Evolutionary conservation across 2,113 vertebrate genomes (phyloP).

Genomic region (Heterochromis multidens): DNA sequence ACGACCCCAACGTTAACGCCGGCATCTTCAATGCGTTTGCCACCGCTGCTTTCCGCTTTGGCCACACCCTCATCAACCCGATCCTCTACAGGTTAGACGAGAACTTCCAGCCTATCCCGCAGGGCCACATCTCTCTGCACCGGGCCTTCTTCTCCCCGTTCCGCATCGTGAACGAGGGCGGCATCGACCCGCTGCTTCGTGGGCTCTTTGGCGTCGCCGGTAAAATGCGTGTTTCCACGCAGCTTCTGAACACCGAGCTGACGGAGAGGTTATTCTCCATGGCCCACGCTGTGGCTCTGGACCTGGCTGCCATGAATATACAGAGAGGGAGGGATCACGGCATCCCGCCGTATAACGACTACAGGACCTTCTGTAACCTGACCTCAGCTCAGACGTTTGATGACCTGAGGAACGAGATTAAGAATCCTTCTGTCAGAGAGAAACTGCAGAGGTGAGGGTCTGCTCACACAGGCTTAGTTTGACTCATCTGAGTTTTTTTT

Average conservation of each 20-base stretch:
- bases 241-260: constrained; percentile 94
- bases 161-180: constrained; percentile 96
- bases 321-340: constrained; percentile 96
- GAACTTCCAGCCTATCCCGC: constrained; percentile 86
- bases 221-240: constrained; percentile 92
- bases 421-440: constrained; percentile 86
- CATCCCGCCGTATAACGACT: constrained; percentile 96
- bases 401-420: constrained; percentile 94
- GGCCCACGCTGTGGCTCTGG: constrained; percentile 93
- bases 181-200: constrained; percentile 93
- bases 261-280: constrained; percentile 96
- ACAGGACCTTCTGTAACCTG: constrained; percentile 94
- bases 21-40: constrained; percentile 93
- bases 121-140: constrained; percentile 93
- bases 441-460: constrained; percentile 85
- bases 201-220: constrained; percentile 92
- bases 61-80: constrained; percentile 96
- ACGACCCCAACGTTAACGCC: constrained; percentile 89
- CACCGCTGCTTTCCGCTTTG: constrained; percentile 95
- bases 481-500: background rate
- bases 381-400: constrained; percentile 88
- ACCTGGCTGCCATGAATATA: constrained; percentile 96
- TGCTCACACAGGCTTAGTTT: background rate
- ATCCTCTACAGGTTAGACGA: constrained; percentile 89
- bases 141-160: constrained; percentile 98